Percentiles rank a stretch among this genome's conserved stretches.
phyloP scores from a whole-genome alignment of 2,888 invertebrate genomes.

The Ophraella communa region DNA sequence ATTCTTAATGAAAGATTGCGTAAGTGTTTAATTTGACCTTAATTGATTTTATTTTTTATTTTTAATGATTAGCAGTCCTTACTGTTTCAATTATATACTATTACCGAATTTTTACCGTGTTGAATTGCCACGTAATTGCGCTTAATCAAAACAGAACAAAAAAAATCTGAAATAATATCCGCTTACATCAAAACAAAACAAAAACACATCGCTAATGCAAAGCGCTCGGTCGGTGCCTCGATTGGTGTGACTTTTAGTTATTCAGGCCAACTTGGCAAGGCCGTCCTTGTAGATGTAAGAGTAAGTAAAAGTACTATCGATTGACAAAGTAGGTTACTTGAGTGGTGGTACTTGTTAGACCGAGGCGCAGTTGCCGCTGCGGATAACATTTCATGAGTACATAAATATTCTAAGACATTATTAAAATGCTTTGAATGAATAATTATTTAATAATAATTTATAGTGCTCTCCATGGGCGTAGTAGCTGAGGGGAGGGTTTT shows the following conservation, averaged over 20 bases:
- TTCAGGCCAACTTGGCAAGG: constrained; percentile 48
- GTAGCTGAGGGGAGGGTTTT: too few species aligned
- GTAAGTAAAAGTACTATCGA: constrained; percentile 46
- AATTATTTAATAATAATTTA: too few species aligned
- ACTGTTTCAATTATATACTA: neutral
- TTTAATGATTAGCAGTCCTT: neutral
- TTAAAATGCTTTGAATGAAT: too few species aligned
- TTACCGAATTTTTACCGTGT: neutral
- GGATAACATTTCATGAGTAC: neutral
- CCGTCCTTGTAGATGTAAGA: constrained; percentile 46
- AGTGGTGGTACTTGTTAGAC: constrained; percentile 28
- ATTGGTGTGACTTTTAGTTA: constrained; percentile 40
- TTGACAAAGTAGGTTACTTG: constrained; percentile 44
- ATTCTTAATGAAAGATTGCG: neutral
- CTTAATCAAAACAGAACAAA: constrained; percentile 15
- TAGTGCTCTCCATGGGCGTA: too few species aligned
- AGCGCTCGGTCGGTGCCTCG: constrained; percentile 11
- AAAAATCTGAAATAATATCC: constrained; percentile 33
- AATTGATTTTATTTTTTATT: neutral
- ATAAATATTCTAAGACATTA: too few species aligned
- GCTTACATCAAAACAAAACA: constrained; percentile 33
- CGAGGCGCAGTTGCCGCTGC: constrained; percentile 5
- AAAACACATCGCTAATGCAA: constrained; percentile 1
- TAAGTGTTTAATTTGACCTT: neutral
- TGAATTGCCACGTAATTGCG: constrained; percentile 6